Base-by-base conservation (phyloP, 1,140 invertebrate species). In the Eupristina koningsbergeri region DNA sequence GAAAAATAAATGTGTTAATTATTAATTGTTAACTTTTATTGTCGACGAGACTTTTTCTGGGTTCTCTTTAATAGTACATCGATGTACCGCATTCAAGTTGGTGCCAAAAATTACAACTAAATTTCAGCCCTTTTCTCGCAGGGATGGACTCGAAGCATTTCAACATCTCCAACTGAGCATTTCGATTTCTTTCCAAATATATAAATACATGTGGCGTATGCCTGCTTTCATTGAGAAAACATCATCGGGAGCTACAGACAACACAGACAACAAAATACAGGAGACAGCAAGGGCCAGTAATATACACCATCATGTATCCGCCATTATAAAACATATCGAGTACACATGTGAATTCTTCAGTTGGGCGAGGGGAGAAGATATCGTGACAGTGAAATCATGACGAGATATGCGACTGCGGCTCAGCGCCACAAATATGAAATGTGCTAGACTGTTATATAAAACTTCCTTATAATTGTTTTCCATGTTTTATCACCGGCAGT, bases 361-460 rank as follows among this genome's bases (percentile, higher is more conserved):
- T n/a, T n/a, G 67, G 15, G 26, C 1, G 36, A 41, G 36, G 67
- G 13, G 29, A n/a, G 34, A 77, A 11, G 39, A 45, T n/a, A 76
- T 76, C 41, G 58, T 76, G 80, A 82, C 80, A 71, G 73, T 82
- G 80, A 82, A 82, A 82, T 82, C 58, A 41, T 64, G 19, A 58
- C 6, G 39, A 26, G 50, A 29, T 45, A 15, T 47, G 22, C 2
- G 47, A 64, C 29, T 34, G 31, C 34, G 15, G 6, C 19, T 31
- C 5, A 36, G 5, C 8, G 31, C 31, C 34, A 17, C 22, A 41
- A 1, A 45, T 7, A 39, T 29, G 36, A n/a, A n/a, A n/a, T n/a
- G n/a, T n/a, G n/a, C n/a, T n/a, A n/a, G 17, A 50, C 34, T 58
- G 74, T 83, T 78, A 78, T 58, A 61, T 83, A 83, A 83, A 83